Evolutionary conservation across 2,888 invertebrate species (phyloP).

Genomic region (Listrodromus nycthemerus): DNA sequence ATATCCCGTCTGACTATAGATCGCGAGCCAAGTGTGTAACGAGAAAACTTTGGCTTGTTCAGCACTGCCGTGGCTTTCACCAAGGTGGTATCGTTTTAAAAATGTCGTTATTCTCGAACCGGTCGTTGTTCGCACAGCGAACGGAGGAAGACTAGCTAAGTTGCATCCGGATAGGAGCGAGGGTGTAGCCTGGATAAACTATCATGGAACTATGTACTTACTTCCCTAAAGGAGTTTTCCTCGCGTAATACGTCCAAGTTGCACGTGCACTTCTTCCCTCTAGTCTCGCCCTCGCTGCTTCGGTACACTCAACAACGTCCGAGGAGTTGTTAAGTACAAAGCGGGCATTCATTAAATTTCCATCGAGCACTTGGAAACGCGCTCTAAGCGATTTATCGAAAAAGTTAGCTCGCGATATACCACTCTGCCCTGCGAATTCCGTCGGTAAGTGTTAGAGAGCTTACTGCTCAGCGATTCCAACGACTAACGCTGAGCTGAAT

Average conservation of each 20-base stretch:
- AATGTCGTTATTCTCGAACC: slow-evolving; percentile 41
- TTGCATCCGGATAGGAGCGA: slow-evolving; percentile 26
- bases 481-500: neutral
- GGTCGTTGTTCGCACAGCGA: slow-evolving; percentile 21
- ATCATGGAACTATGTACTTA: slow-evolving; percentile 37
- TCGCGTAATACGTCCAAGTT: slow-evolving; percentile 36
- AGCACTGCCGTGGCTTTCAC: slow-evolving; percentile 2
- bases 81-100: slow-evolving; percentile 32
- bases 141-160: slow-evolving; percentile 12
- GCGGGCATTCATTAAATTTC: slow-evolving; percentile 65
- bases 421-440: slow-evolving; percentile 1
- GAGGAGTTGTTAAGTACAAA: slow-evolving; percentile 61
- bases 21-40: slow-evolving; percentile 33
- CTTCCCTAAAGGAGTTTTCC: slow-evolving; percentile 49
- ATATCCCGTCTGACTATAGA: slow-evolving; percentile 10
- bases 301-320: slow-evolving; percentile 16
- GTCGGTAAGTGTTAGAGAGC: slow-evolving; percentile 30
- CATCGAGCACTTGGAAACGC: slow-evolving; percentile 63
- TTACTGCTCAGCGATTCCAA: slow-evolving; percentile 28
- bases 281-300: slow-evolving; percentile 29
- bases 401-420: slow-evolving; percentile 61
- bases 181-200: slow-evolving; percentile 10
- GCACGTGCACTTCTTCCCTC: slow-evolving; percentile 36
- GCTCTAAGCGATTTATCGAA: slow-evolving; percentile 65
- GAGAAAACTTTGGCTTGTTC: slow-evolving; percentile 49